phyloP scores from a whole-genome alignment of 2,888 invertebrate species.

The Serrognathus titanus region DNA sequence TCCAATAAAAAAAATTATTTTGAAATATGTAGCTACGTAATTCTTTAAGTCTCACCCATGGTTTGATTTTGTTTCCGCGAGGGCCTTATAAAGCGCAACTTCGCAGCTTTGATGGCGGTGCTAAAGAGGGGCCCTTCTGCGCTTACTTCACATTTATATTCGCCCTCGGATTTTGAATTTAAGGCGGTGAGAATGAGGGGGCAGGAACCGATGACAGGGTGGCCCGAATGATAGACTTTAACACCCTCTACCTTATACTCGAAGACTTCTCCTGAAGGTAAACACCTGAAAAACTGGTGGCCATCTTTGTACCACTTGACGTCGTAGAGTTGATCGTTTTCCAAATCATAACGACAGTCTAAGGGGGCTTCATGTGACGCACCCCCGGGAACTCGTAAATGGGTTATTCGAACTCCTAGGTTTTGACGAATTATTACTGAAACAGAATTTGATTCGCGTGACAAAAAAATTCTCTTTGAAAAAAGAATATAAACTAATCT shows the following conservation, averaged over 20 bases:
- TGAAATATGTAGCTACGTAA: neutral
- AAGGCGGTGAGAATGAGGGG: constrained; percentile 34
- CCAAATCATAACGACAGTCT: constrained; percentile 39
- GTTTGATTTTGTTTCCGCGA: constrained; percentile 10
- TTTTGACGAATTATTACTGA: neutral
- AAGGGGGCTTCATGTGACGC: constrained; percentile 35
- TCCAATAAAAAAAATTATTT: neutral
- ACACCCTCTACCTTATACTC: constrained; percentile 36
- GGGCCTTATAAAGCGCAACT: constrained; percentile 25
- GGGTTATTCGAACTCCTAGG: constrained; percentile 30
- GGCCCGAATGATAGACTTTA: constrained; percentile 26
- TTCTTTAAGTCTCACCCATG: neutral
- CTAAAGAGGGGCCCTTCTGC: constrained; percentile 37
- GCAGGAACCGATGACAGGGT: constrained; percentile 35
- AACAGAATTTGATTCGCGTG: too few relatives aligned
- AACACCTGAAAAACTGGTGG: constrained; percentile 39
- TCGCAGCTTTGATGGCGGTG: constrained; percentile 22
- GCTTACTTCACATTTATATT: constrained; percentile 42
- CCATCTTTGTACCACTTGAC: constrained; percentile 45
- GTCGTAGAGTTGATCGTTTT: constrained; percentile 35
- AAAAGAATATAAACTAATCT: too few relatives aligned
- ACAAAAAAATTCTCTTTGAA: too few relatives aligned
- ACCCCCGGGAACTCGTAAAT: constrained; percentile 35
- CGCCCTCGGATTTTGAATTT: constrained; percentile 33
- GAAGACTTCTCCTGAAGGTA: constrained; percentile 34